phyloP scores from a whole-genome alignment of 2,888 invertebrate species.

The Masnerella sp. region DNA sequence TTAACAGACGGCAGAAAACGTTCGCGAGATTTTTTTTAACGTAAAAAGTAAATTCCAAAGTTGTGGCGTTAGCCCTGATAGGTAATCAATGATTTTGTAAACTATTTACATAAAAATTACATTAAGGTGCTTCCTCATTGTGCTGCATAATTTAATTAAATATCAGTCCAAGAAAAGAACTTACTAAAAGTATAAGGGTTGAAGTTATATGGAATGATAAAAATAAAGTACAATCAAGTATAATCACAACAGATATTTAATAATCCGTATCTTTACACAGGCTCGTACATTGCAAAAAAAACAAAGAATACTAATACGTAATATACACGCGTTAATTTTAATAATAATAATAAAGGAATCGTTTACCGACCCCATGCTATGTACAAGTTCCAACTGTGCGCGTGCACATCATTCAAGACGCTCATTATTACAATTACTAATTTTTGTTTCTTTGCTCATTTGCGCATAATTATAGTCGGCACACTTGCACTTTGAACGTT shows the following conservation, averaged over 20 bases:
- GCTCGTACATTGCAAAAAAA: conserved; percentile 74
- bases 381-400: conserved; percentile 67
- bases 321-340: conserved; percentile 72
- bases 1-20: no score
- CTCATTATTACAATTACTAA: conserved; percentile 24
- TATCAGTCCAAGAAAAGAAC: no score
- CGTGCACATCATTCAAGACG: conserved; percentile 34
- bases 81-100: no score
- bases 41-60: no score
- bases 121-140: no score
- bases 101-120: no score
- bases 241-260: conserved; percentile 76
- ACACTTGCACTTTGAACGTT: conserved; percentile 63
- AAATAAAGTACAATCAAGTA: conserved; percentile 1
- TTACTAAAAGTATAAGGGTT: no score
- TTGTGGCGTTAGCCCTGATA: no score
- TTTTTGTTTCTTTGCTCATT: conserved; percentile 40
- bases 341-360: conserved; percentile 68
- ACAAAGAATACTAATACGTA: conserved; percentile 71
- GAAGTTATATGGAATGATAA: no score
- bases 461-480: conserved; percentile 46
- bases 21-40: no score
- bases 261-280: conserved; percentile 74
- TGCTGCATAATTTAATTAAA: no score
- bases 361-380: conserved; percentile 67